These are phyloP conservation scores for Heliconius hewitsoni DNA, from an alignment of 1,140 invertebrate genomes.

Conservation along the genomic window DNA sequence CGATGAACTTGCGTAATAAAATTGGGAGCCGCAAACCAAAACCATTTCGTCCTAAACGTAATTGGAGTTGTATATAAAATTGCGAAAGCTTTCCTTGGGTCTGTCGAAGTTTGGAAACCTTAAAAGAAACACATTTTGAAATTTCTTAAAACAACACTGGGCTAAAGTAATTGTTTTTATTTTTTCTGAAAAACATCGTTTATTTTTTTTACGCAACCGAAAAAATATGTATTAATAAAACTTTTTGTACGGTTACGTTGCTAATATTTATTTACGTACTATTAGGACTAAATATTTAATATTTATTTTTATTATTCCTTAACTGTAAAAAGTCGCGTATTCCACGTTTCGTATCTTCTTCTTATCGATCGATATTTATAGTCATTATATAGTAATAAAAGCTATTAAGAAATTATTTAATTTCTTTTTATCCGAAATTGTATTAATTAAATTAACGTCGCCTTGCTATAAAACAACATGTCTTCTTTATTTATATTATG, in stretches of 20 bases:
- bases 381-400: not conserved
- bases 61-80: conserved; percentile 55
- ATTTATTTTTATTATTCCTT: no score
- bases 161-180: conserved; percentile 27
- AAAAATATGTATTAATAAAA: not conserved
- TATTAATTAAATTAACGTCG: not conserved
- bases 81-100: conserved; percentile 57
- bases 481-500: not conserved
- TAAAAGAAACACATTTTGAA: conserved; percentile 58
- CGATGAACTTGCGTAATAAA: conserved; percentile 22
- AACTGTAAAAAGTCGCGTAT: no score
- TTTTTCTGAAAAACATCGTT: not conserved
- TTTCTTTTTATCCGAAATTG: not conserved
- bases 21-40: conserved; percentile 23
- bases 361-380: not conserved
- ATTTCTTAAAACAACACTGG: conserved; percentile 29
- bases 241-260: not conserved
- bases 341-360: no score
- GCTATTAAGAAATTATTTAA: not conserved
- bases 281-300: not conserved
- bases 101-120: conserved; percentile 65
- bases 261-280: not conserved
- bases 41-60: conserved; percentile 40
- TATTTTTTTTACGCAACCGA: conserved; percentile 3
- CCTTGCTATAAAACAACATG: not conserved